These are phyloP conservation scores for Pyrochroa serraticornis DNA, from an alignment of 2,888 invertebrate genomes.

Conservation along the genomic window DNA sequence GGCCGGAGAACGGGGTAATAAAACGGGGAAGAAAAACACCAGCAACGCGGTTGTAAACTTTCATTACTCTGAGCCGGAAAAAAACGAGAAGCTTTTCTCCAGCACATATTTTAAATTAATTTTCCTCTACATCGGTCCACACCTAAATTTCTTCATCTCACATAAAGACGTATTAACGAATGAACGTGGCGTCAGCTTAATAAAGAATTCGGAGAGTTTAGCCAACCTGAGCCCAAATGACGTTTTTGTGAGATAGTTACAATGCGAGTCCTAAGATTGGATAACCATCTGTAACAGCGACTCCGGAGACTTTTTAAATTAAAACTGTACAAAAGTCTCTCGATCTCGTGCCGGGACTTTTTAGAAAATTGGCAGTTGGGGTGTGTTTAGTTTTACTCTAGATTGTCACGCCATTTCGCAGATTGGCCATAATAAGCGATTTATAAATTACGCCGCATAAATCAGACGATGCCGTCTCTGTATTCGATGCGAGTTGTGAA, in stretches of 20 bases:
- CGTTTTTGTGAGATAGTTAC: constrained; percentile 23
- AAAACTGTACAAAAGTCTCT: constrained; percentile 17
- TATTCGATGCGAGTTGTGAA: no score
- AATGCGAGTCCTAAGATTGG: constrained; percentile 32
- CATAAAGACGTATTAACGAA: no score
- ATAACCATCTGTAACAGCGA: constrained; percentile 31
- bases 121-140: background rate
- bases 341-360: constrained; percentile 14
- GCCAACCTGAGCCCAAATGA: no score
- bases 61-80: constrained; percentile 33
- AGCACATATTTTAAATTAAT: constrained; percentile 25
- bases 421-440: constrained; percentile 32
- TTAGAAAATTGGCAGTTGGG: constrained; percentile 24
- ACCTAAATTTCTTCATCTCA: no score
- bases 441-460: constrained; percentile 30
- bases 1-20: constrained; percentile 33
- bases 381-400: constrained; percentile 25
- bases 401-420: constrained; percentile 29
- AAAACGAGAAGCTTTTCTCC: constrained; percentile 29
- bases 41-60: constrained; percentile 34
- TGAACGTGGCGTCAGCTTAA: no score
- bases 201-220: no score
- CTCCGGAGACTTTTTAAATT: constrained; percentile 28
- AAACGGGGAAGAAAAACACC: constrained; percentile 33
- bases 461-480: constrained; percentile 20